These are phyloP conservation scores for Carcharodon carcharias DNA, from an alignment of 2,797 vertebrate genomes.

Conservation along the genomic window DNA sequence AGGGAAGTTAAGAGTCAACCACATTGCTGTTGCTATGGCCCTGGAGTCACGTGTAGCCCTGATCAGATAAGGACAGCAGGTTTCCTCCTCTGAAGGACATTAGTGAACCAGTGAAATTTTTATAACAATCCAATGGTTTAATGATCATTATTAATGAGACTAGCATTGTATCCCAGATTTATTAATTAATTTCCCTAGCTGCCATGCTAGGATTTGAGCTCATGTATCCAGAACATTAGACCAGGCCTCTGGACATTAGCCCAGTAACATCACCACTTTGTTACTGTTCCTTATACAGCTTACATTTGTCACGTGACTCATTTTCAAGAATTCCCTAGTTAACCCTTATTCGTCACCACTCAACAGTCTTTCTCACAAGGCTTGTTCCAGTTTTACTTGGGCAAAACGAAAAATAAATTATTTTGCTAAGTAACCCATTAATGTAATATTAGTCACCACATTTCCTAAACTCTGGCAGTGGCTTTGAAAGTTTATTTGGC, in stretches of 20 bases:
- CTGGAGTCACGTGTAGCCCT: too few species aligned
- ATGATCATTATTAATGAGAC: not conserved
- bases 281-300: not conserved
- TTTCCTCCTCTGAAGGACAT: too few species aligned
- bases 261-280: not conserved
- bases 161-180: not conserved
- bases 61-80: too few species aligned
- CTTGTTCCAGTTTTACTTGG: not conserved
- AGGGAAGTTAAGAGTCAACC: too few species aligned
- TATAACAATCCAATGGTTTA: too few species aligned
- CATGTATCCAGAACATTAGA: not conserved
- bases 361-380: not conserved
- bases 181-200: not conserved
- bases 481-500: not conserved
- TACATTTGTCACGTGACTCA: not conserved
- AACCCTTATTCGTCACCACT: not conserved
- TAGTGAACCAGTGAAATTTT: too few species aligned
- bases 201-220: not conserved
- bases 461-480: not conserved
- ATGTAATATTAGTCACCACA: not conserved
- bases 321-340: not conserved
- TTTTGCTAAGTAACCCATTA: not conserved
- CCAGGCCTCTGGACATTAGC: not conserved
- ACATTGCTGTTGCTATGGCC: too few species aligned
- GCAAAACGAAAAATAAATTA: not conserved